These are phyloP conservation scores for Chrysemys picta DNA, from an alignment of 2,113 vertebrate species.

Conservation along the genomic window DNA sequence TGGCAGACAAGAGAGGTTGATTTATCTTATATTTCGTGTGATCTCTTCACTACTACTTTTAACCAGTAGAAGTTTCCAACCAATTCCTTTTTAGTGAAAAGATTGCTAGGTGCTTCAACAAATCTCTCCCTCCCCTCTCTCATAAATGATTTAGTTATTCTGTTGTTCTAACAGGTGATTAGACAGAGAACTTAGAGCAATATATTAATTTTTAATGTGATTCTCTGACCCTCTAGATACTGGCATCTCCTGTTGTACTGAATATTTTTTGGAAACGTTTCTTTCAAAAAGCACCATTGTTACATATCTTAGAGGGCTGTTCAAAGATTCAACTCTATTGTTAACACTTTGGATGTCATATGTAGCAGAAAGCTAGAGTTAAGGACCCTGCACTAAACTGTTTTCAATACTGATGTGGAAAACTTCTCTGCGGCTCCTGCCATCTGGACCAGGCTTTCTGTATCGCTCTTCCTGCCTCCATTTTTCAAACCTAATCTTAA, in stretches of 20 bases:
- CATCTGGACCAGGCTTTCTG: not conserved
- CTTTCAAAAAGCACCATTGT: not conserved
- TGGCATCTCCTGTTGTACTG: not conserved
- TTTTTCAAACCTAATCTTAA: not conserved
- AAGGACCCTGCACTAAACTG: not conserved
- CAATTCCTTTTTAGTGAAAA: not conserved
- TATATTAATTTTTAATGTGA: not conserved
- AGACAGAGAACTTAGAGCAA: not conserved
- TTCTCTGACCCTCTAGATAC: not conserved
- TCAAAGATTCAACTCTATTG: not conserved
- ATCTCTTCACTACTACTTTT: not conserved
- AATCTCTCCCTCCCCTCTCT: not conserved
- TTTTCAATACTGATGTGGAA: not conserved
- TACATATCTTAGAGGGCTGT: not conserved
- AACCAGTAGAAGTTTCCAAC: conserved; percentile 11
- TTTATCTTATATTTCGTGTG: not conserved
- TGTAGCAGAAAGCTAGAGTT: not conserved
- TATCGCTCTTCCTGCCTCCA: not conserved
- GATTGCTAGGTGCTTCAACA: not conserved
- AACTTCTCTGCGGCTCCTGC: not conserved
- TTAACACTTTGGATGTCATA: not conserved
- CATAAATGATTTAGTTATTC: not conserved
- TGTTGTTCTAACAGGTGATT: not conserved
- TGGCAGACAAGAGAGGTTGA: not conserved
- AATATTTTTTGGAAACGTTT: not conserved